Evolutionary conservation across 2,888 invertebrate genomes (phyloP), one percentile per base, ranked within the genome.

Genomic region (Coronaproctus castanopsis): DNA sequence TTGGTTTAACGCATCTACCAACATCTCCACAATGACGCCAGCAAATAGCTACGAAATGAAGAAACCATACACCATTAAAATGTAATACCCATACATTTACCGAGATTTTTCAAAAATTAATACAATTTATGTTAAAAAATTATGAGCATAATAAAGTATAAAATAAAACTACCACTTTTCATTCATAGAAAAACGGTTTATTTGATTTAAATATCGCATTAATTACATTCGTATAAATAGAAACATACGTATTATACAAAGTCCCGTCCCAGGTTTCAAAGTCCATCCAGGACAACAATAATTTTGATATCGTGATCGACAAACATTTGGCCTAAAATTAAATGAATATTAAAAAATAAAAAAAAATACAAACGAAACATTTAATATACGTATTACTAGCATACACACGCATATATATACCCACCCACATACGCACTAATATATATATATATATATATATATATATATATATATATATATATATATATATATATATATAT

Each of bases 231-330:
- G n/a, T n/a, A n/a, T n/a, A n/a, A n/a, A n/a, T n/a, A n/a, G n/a
- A n/a, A n/a, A 83, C 88, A 85, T 77, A 89, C 88, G 88, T 67
- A 86, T 82, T 68, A 87, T 80, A 73, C 89, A 89, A 57, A 85
- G 76, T 63, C 82, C 78, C 50, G 82, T 80, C 65, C 81, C 79
- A 2, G 79, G 79, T 67, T 85, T 81, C 66, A 80, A 79, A 20
- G 80, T 78, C 89, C 89, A 90, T 18, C 89, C 89, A 2, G 85
- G 84, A 73, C 89, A 90, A 74, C 89, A 90, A 71, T 82, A 81
- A 69, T 80, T 82, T 70, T 80, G 78, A 70, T 79, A 78, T 65
- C 83, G 77, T 62, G 82, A 80, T 67, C 85, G 79, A 71, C 88
- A 88, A 56, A 87, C 82, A 72, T 89, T 86, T 2, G 86, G 86